These are phyloP conservation scores for Anguilla megastoma DNA, from an alignment of 2,797 vertebrate species.

Conservation along the genomic window DNA sequence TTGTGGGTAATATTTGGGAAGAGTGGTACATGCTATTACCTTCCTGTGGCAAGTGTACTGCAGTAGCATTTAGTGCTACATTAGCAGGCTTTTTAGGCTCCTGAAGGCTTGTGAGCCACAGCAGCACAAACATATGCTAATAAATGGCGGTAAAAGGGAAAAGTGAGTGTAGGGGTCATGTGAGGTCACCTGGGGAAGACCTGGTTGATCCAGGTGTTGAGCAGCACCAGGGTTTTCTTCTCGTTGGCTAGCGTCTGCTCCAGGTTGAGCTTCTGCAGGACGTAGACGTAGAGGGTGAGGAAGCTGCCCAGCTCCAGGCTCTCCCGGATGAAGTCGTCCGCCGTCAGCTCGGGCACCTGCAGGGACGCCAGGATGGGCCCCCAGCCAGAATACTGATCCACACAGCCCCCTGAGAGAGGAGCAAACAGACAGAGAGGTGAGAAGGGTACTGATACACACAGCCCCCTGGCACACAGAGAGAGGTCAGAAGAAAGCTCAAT, in stretches of 20 bases:
- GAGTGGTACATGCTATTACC: background rate
- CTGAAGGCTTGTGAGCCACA: background rate
- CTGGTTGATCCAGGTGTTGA: slow-evolving; percentile 89
- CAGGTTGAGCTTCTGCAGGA: slow-evolving; percentile 87
- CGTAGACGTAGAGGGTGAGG: slow-evolving; percentile 89
- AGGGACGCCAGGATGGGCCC: slow-evolving; percentile 91
- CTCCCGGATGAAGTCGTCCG: slow-evolving; percentile 91
- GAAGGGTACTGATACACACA: background rate
- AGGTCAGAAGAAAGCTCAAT: too few species aligned
- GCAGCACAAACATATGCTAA: background rate
- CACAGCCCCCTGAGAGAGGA: slow-evolving; percentile 64
- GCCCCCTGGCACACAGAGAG: too few species aligned
- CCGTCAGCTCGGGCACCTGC: slow-evolving; percentile 94
- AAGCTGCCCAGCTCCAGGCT: slow-evolving; percentile 89
- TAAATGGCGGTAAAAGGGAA: background rate
- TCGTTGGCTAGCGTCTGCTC: slow-evolving; percentile 88
- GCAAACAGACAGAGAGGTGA: background rate
- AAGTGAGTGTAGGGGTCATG: background rate
- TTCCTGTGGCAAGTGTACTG: background rate
- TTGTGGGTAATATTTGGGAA: background rate
- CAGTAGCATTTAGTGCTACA: background rate
- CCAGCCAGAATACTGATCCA: slow-evolving; percentile 80
- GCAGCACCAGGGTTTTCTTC: slow-evolving; percentile 80
- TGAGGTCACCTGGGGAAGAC: slow-evolving; percentile 81
- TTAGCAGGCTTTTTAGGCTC: background rate